Evolutionary conservation across 2,113 vertebrate species (phyloP).

Genomic region (Athene cunicularia): DNA sequence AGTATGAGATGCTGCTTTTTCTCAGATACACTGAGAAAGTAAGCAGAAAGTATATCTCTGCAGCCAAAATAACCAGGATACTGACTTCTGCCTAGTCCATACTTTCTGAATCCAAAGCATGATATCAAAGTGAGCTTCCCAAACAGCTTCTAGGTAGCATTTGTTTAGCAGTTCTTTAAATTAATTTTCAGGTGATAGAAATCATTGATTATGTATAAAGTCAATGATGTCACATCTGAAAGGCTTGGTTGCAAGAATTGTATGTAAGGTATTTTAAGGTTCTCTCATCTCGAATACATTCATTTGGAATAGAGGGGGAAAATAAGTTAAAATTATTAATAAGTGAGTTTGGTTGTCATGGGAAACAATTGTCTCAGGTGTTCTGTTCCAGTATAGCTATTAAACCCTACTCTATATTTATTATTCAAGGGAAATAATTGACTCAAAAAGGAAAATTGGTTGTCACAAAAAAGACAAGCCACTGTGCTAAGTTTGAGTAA

Average conservation of each 20-base stretch:
- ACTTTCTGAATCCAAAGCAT: not conserved
- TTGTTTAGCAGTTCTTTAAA: not conserved
- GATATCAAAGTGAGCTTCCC: not conserved
- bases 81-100: not conserved
- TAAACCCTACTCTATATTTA: conserved; percentile 69
- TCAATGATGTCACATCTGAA: not conserved
- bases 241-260: not conserved
- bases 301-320: conserved; percentile 22
- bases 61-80: not conserved
- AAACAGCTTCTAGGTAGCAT: not conserved
- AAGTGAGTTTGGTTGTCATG: conserved; percentile 69
- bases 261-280: conserved; percentile 36
- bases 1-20: not conserved
- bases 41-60: not conserved
- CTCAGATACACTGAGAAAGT: too few species aligned
- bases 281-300: conserved; percentile 27
- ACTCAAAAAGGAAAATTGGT: conserved; percentile 60
- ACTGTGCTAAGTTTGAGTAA: conserved; percentile 52
- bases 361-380: conserved; percentile 70
- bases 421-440: conserved; percentile 74
- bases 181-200: conserved; percentile 31
- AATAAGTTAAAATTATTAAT: conserved; percentile 69
- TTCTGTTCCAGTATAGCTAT: conserved; percentile 50
- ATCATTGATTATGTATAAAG: not conserved
- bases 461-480: conserved; percentile 69